phyloP scores from a whole-genome alignment of 2,113 vertebrate genomes.

The Sylvicapra grimmia region DNA sequence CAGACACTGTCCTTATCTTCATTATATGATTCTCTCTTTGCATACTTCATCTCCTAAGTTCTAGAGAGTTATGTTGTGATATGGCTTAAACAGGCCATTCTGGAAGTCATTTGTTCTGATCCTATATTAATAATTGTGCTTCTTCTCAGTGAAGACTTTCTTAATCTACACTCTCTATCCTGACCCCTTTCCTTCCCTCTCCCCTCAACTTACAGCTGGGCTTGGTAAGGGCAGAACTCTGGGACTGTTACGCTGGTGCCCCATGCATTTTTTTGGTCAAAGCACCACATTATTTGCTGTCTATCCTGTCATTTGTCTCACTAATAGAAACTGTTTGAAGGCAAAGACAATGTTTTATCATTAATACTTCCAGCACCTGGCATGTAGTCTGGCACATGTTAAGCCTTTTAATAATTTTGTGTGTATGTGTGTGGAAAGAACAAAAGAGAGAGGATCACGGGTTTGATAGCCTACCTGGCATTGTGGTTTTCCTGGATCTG shows the following conservation, averaged over 20 bases:
- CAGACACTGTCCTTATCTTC: background rate
- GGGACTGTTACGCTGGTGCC: background rate
- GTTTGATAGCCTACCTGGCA: background rate
- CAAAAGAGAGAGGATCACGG: background rate
- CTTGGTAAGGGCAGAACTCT: background rate
- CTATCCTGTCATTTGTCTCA: background rate
- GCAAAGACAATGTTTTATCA: background rate
- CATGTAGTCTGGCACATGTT: background rate
- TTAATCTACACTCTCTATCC: background rate
- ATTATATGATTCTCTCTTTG: background rate
- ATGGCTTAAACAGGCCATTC: background rate
- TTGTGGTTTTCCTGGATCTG: background rate
- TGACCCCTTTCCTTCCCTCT: background rate
- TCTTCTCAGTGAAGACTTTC: background rate
- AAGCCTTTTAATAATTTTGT: background rate
- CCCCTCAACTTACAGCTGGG: background rate
- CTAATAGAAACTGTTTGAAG: background rate
- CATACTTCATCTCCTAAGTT: background rate
- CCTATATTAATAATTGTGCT: background rate
- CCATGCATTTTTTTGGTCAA: background rate
- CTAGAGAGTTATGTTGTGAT: background rate
- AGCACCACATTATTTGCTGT: background rate
- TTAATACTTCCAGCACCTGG: background rate
- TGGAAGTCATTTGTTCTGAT: background rate
- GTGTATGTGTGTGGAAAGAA: background rate